Evolutionary conservation across 1,140 invertebrate genomes (phyloP).

Genomic region (Heliconius congener): DNA sequence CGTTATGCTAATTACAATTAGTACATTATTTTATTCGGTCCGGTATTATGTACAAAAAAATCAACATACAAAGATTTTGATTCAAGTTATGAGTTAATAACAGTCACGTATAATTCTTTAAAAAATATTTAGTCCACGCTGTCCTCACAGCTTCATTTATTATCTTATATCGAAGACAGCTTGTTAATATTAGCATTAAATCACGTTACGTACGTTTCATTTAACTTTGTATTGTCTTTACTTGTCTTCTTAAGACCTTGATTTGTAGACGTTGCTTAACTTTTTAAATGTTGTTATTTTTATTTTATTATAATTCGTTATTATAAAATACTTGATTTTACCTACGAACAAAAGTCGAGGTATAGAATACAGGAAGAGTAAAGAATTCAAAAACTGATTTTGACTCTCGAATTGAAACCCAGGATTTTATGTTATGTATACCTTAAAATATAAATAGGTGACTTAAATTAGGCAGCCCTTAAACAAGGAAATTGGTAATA

Average conservation of each 20-base stretch:
- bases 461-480: neutral
- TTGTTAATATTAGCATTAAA: neutral
- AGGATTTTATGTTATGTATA: too few species aligned
- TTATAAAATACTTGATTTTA: neutral
- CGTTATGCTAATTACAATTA: too few species aligned
- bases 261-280: neutral
- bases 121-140: neutral
- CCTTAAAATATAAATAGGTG: too few species aligned
- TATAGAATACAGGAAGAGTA: neutral
- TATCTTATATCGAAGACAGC: neutral
- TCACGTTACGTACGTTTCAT: constrained; percentile 10
- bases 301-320: neutral
- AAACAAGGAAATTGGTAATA: neutral
- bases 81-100: too few species aligned
- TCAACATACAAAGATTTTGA: too few species aligned
- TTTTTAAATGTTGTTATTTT: neutral
- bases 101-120: neutral
- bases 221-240: constrained; percentile 9
- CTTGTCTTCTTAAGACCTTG: neutral
- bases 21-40: too few species aligned
- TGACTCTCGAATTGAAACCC: too few species aligned
- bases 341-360: too few species aligned
- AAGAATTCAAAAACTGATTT: neutral
- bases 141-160: neutral
- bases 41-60: too few species aligned